Conservation (phyloP, 2,797 vertebrate genomes). For the Pangasius krempfi region DNA sequence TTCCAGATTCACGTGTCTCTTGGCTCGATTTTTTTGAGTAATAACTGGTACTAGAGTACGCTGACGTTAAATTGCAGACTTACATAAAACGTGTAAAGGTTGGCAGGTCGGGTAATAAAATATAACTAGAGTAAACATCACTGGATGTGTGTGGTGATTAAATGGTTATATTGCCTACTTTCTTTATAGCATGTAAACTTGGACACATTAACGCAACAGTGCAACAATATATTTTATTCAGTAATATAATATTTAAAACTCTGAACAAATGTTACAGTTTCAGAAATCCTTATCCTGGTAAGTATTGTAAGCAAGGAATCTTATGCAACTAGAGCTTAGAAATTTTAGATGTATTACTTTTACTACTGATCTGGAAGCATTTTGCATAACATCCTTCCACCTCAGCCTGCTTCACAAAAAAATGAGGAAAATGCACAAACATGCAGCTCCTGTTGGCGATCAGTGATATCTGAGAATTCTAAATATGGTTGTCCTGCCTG, state of each 20-base stretch:
- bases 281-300: background rate
- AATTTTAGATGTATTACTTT: background rate
- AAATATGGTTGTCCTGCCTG: slow-evolving; percentile 26
- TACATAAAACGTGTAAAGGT: background rate
- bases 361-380: background rate
- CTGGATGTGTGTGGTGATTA: background rate
- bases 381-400: background rate
- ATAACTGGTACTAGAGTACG: background rate
- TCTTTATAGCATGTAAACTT: background rate
- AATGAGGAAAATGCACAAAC: background rate
- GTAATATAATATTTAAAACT: background rate
- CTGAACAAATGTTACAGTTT: background rate
- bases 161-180: background rate
- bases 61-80: background rate
- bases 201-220: background rate
- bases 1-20: background rate
- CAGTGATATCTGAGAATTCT: slow-evolving; percentile 14
- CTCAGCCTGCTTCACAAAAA: background rate
- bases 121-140: background rate
- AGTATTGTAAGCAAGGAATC: background rate
- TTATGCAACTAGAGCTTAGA: background rate
- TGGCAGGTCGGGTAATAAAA: background rate
- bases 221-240: background rate
- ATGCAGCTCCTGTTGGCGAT: background rate
- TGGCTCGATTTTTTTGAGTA: background rate